Evolutionary conservation across 1,140 invertebrate genomes (phyloP), one percentile per base, ranked within the genome.

Genomic region (Lethocerus indicus): DNA sequence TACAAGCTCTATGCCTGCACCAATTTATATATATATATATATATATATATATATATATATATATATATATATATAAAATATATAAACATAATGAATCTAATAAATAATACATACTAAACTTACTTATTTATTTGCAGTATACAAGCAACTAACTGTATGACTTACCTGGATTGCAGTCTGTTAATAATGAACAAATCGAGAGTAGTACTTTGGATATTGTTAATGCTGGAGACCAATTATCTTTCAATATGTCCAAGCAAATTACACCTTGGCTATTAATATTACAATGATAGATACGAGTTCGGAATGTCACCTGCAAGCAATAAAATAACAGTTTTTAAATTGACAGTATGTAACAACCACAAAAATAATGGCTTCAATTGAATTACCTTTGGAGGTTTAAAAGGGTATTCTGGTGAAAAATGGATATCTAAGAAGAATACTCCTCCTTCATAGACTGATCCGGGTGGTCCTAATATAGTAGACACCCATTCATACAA

Each of bases 401-500:
- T 93, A 60, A 94, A 94, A n/a, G 90, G 90, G 73, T 94, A 94
- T 67, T 94, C 89, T 52, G 88, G 83, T 32, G 88, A 89, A 64
- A 94, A 93, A 63, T 93, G 89, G 61, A 95, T 93, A 63, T 93
- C 89, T 39, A 94, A 70, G 67, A 94, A 94, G 68, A 95, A 95
- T 0, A 93, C 87, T 46, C 90, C 90, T 52, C 90, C 89, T 67
- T 92, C 88, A 61, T 94, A 93, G 2, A 92, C 87, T 25, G 87
- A 92, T 2, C 88, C 87, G 29, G 86, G 83, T 44, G 93, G 92
- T 9, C 93, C 93, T 44, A 96, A 68, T 58, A 98, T 96, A 23
- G 90, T 96, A 1, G 91, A 94, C 1, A 93, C 89, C 93, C 93
- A 98, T 69, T 96, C 91, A 65, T 94, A 96, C 37, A 96, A 72